A percentile compares a stretch with the other conserved stretches of the same genome.
These are phyloP conservation scores for Poecilia wingei DNA, from an alignment of 2,797 vertebrate species.

Conservation along the genomic window DNA sequence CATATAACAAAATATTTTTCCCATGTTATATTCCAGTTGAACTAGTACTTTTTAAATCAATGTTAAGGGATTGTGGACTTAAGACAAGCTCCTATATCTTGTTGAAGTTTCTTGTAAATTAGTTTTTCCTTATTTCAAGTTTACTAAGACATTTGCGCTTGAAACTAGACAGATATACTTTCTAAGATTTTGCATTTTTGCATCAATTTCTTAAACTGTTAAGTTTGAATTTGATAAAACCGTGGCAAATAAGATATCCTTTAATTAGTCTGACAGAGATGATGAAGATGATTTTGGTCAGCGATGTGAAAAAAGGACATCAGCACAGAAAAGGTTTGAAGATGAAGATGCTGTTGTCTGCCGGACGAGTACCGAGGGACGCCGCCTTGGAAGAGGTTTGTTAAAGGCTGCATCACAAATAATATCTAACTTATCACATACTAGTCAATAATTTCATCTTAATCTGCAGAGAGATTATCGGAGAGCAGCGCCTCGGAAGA, in stretches of 20 bases:
- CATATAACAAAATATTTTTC: no score
- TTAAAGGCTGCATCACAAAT: constrained; percentile 4
- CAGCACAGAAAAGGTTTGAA: constrained; percentile 48
- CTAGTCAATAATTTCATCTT: neutral
- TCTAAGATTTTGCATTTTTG: neutral
- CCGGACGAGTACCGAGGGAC: constrained; percentile 74
- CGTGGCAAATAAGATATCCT: neutral
- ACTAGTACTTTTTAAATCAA: no score
- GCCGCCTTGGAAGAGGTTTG: constrained; percentile 81
- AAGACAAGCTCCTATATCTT: no score
- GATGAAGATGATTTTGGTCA: constrained; percentile 1
- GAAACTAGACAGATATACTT: neutral
- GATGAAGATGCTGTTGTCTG: constrained; percentile 60
- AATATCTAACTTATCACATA: neutral
- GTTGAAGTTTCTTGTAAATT: no score
- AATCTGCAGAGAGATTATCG: constrained; percentile 74
- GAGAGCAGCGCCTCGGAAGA: constrained; percentile 82
- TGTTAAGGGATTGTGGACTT: no score
- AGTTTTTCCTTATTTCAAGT: no score
- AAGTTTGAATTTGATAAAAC: neutral
- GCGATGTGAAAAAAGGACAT: constrained; percentile 35
- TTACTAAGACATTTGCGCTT: no score
- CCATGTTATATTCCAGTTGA: no score
- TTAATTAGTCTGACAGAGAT: constrained; percentile 51
- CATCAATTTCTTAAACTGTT: neutral